Evolutionary conservation across 2,888 invertebrate species (phyloP).

Genomic region (Icerya purchasi): DNA sequence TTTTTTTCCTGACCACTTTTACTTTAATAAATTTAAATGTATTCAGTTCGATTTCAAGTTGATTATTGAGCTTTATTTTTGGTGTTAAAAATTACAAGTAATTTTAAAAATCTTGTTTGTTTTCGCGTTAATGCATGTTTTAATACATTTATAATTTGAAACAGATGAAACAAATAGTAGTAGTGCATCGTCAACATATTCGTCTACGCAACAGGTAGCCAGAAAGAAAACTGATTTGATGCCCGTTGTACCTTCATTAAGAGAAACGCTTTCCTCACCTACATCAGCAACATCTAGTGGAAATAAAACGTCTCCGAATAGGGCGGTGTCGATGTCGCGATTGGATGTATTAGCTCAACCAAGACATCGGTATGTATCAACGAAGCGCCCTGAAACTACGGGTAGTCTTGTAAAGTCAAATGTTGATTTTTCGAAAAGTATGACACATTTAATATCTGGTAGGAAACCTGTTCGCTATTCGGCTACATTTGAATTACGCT

Average conservation of each 20-base stretch:
- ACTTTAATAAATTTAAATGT: no score
- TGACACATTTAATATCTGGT: conserved; percentile 38
- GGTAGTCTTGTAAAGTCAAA: not conserved
- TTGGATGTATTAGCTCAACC: conserved; percentile 66
- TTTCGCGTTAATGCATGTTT: no score
- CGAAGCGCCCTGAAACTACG: not conserved
- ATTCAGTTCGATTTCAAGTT: no score
- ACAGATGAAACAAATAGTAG: no score
- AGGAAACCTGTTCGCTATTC: not conserved
- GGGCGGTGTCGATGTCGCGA: conserved; percentile 83
- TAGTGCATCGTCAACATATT: no score
- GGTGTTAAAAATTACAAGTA: no score
- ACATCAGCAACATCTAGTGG: not conserved
- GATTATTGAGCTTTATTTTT: no score
- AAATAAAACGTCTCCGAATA: conserved; percentile 36
- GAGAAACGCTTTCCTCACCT: conserved; percentile 7
- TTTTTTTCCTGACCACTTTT: no score
- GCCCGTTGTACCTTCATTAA: conserved; percentile 63
- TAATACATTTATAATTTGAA: no score
- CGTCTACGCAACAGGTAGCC: conserved; percentile 49
- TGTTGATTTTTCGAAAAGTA: conserved; percentile 27
- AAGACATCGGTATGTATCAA: conserved; percentile 24
- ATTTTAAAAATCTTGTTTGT: no score
- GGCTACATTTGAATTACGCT: not conserved
- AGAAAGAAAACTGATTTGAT: conserved; percentile 74